Evolutionary conservation across 2,888 invertebrate genomes (phyloP), one percentile per base, ranked within the genome.

Genomic region (Clanis bilineata): DNA sequence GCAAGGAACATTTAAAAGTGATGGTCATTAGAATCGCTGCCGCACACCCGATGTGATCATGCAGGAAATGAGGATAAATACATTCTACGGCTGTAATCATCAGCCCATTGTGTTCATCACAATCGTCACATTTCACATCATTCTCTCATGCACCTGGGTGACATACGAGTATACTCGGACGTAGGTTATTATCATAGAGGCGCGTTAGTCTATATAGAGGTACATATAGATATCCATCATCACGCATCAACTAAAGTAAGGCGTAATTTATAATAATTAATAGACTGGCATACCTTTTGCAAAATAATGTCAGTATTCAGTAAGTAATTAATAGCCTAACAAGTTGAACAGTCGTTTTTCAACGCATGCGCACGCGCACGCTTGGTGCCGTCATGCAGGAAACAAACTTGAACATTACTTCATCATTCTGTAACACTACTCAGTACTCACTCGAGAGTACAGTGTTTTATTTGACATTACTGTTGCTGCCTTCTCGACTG

Each of bases 311-410:
- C 32, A 32, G 15, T n/a, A 39, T 7, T 32, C 32, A 32, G 15
- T n/a, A 39, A n/a, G 39, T 39, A 39, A n/a, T 39, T 39, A 39
- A n/a, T n/a, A n/a, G n/a, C n/a, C n/a, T 39, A 39, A 39, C n/a
- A 15, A 12, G 15, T 28, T 18, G n/a, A 28, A 9, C 28, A 28
- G 28, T 32, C 25, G 47, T 32, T 28, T 51, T 51, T 44, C n/a
- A 45, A 45, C 2, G 22, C 21, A 47, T n/a, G 28, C 25, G 41
- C 36, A n/a, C 9, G 36, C 23, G 38, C 51, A 45, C 22, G 51
- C 18, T 38, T 47, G 47, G 18, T 58, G 58, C 25, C 38, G 58
- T 58, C 58, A 58, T 51, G 51, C 51, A 58, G 58, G 58, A 51
- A 51, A 39, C 58, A 51, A 51, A 39, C 58, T 21, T 51, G n/a